A percentile compares a stretch with the other conserved stretches of the same genome.
These are phyloP conservation scores for Melanotaenia parkinsoni DNA, from an alignment of 2,797 vertebrate species.

Conservation along the genomic window DNA sequence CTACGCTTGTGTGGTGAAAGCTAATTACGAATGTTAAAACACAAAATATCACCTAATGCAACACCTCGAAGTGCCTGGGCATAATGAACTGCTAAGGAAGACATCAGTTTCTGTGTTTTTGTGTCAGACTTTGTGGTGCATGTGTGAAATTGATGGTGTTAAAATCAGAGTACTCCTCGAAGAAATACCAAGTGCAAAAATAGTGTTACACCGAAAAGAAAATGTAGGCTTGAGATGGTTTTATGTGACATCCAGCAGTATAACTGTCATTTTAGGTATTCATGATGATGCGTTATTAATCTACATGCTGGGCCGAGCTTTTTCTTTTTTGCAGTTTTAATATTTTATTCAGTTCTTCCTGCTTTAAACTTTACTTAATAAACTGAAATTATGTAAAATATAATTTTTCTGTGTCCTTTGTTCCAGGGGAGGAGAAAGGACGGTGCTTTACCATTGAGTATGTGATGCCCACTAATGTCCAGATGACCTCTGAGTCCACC, in stretches of 20 bases:
- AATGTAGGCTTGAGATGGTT: conserved; percentile 6
- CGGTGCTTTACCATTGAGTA: conserved; percentile 96
- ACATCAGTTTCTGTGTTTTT: conserved; percentile 17
- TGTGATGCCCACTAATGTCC: conserved; percentile 93
- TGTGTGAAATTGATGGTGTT: conserved; percentile 40
- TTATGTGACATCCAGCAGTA: neutral
- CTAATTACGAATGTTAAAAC: conserved; percentile 4
- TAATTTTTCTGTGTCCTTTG: conserved; percentile 4
- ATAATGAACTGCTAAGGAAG: conserved; percentile 30
- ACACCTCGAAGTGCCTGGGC: conserved; percentile 24
- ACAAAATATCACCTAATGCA: conserved; percentile 30
- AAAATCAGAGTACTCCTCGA: conserved; percentile 44
- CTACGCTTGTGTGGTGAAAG: neutral
- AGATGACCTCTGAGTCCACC: conserved; percentile 94
- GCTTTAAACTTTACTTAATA: neutral
- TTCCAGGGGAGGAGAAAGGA: conserved; percentile 91
- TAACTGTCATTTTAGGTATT: neutral
- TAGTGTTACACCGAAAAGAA: neutral
- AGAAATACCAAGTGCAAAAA: conserved; percentile 17
- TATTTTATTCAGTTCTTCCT: neutral
- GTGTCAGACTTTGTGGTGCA: conserved; percentile 25
- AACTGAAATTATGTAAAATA: neutral
- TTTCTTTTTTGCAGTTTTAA: neutral
- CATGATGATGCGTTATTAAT: conserved; percentile 4
- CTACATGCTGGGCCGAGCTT: conserved; percentile 3